Percentiles rank a stretch among this genome's conserved stretches.
These are phyloP conservation scores for Hippocampus barbouri DNA, from an alignment of 2,113 vertebrate genomes.

Conservation along the genomic window DNA sequence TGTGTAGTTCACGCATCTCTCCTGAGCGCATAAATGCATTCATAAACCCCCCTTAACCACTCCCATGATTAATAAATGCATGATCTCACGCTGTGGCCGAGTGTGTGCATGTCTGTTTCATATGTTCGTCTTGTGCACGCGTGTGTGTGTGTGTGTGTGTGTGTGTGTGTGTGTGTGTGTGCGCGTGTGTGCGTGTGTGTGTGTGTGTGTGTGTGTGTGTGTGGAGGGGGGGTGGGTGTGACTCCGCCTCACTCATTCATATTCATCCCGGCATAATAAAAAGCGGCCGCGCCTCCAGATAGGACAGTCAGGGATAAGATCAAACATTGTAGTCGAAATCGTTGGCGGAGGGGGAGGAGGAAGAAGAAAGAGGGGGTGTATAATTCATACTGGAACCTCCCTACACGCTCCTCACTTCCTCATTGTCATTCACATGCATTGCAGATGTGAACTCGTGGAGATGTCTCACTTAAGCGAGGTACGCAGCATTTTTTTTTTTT, in stretches of 20 bases:
- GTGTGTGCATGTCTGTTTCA: conserved; percentile 47
- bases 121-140: conserved; percentile 48
- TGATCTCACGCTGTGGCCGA: conserved; percentile 54
- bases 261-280: conserved; percentile 62
- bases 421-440: conserved; percentile 9
- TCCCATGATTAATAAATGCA: conserved; percentile 72
- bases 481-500: background rate
- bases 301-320: conserved; percentile 55
- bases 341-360: background rate
- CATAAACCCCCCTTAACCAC: conserved; percentile 58
- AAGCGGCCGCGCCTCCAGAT: conserved; percentile 54
- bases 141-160: conserved; percentile 24
- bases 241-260: conserved; percentile 64
- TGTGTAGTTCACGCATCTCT: conserved; percentile 47
- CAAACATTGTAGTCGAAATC: conserved; percentile 63
- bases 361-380: conserved; percentile 25
- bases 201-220: conserved; percentile 18
- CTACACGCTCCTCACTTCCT: conserved; percentile 29
- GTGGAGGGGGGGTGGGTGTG: conserved; percentile 32
- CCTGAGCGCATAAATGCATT: conserved; percentile 64
- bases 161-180: conserved; percentile 21
- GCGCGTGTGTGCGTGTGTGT: conserved; percentile 29
- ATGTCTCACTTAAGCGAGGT: conserved; percentile 1
- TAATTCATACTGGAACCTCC: conserved; percentile 51
- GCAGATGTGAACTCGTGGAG: background rate